phyloP scores from a whole-genome alignment of 37 sponge, comb jelly and placozoan genomes.

The Cladorhizidae sp. region DNA sequence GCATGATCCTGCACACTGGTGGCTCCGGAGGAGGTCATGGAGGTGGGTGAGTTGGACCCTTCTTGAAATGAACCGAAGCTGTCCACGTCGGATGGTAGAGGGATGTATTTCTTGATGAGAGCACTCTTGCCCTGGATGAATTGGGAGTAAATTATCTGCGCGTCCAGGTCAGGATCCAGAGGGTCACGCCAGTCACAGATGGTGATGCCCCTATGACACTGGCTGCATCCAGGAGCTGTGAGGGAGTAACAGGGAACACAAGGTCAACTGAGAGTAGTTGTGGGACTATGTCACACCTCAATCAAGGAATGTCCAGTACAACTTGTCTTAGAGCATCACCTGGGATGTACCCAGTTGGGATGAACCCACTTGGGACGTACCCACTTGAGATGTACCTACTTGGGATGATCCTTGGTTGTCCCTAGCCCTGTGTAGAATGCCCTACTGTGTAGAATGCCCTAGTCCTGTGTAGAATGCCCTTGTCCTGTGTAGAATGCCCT shows the following conservation, averaged over 20 bases:
- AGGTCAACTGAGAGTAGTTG: no score
- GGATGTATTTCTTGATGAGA: conserved; percentile 41
- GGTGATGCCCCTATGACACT: conserved; percentile 82
- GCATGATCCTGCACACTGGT: conserved; percentile 29
- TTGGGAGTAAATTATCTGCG: conserved; percentile 90
- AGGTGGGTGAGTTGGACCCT: conserved; percentile 39
- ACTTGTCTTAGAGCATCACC: no score
- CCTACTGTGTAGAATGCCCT: no score
- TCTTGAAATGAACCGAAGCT: conserved; percentile 18
- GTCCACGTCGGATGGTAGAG: conserved; percentile 5
- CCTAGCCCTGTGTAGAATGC: no score
- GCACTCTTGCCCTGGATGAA: conserved; percentile 51
- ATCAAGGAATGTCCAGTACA: no score
- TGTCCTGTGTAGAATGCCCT: no score
- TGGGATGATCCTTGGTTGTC: no score
- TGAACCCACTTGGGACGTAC: no score
- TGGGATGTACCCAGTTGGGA: no score
- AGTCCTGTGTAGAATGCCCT: no score
- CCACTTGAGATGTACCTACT: no score
- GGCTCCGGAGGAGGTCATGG: conserved; percentile 40
- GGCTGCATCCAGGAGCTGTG: conserved; percentile 83
- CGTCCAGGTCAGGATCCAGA: conserved; percentile 91
- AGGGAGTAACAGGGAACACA: not conserved
- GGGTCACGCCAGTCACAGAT: conserved; percentile 98
- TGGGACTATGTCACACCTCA: no score